phyloP scores from a whole-genome alignment of 2,888 invertebrate genomes.

The Lingula anatina region DNA sequence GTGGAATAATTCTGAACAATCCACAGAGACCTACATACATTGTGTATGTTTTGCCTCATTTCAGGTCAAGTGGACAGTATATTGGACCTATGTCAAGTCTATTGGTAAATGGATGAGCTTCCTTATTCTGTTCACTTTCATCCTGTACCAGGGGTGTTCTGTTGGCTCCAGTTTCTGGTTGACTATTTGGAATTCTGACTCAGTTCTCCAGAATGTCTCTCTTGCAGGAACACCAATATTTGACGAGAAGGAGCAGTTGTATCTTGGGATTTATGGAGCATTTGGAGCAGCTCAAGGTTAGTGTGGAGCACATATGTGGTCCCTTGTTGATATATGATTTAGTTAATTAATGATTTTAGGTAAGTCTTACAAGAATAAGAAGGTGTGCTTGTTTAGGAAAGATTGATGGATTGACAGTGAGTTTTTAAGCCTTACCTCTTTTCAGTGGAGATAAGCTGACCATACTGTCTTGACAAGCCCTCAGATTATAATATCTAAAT shows the following conservation, averaged over 20 bases:
- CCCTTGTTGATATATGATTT: too few relatives aligned
- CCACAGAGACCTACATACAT: too few relatives aligned
- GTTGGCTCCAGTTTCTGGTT: slow-evolving; percentile 32
- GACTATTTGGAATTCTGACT: slow-evolving; percentile 34
- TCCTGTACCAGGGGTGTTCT: slow-evolving; percentile 13
- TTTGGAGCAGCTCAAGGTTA: slow-evolving; percentile 20
- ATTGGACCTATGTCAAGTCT: slow-evolving; percentile 33
- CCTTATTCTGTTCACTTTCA: slow-evolving; percentile 23
- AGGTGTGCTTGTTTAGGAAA: too few relatives aligned
- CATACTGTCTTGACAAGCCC: too few relatives aligned
- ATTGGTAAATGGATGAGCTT: slow-evolving; percentile 25
- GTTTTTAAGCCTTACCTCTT: too few relatives aligned
- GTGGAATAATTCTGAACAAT: too few relatives aligned
- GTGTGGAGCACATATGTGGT: too few relatives aligned
- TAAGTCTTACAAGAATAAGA: not conserved
- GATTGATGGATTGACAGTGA: too few relatives aligned
- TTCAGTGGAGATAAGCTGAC: too few relatives aligned
- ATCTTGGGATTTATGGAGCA: slow-evolving; percentile 25
- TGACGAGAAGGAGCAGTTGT: slow-evolving; percentile 22
- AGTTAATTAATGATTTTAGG: not conserved
- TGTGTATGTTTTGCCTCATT: too few relatives aligned
- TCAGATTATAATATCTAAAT: too few relatives aligned
- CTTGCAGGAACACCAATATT: slow-evolving; percentile 20
- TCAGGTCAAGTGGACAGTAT: slow-evolving; percentile 40
- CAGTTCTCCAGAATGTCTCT: slow-evolving; percentile 14